A percentile compares a stretch with the other conserved stretches of the same genome.
phyloP scores from a whole-genome alignment of 1,140 invertebrate genomes.

The Nymphalis io region DNA sequence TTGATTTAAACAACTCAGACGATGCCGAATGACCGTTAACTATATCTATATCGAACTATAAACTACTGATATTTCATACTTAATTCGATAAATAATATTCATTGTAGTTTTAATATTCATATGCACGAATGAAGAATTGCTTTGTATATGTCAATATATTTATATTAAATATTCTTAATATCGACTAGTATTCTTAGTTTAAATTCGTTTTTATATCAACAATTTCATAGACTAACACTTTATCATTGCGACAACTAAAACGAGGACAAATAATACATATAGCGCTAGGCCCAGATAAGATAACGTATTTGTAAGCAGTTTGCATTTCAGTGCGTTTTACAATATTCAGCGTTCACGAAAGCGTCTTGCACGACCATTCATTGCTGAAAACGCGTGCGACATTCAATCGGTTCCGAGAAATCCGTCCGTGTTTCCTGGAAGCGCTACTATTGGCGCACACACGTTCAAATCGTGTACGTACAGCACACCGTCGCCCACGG shows the following conservation, averaged over 20 bases:
- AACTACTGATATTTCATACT: not conserved
- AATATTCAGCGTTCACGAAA: constrained; percentile 43
- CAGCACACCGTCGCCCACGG: constrained; percentile 65
- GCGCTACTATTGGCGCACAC: constrained; percentile 71
- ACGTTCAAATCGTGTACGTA: constrained; percentile 45
- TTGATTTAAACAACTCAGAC: constrained; percentile 20
- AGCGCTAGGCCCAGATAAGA: constrained; percentile 25
- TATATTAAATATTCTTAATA: not conserved
- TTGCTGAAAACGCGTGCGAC: constrained; percentile 75
- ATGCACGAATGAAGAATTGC: not conserved
- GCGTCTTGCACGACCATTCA: constrained; percentile 59
- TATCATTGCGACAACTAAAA: not conserved
- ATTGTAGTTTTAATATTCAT: not conserved
- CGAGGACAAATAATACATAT: constrained; percentile 14
- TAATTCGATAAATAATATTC: not conserved
- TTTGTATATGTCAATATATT: not conserved
- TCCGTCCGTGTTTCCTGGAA: constrained; percentile 76
- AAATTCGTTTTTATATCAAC: not conserved
- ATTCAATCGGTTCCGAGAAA: constrained; percentile 74
- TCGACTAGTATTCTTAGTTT: not conserved
- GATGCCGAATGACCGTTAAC: not conserved
- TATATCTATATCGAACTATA: not conserved
- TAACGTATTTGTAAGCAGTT: constrained; percentile 12
- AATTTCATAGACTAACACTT: not conserved
- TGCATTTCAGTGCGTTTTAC: constrained; percentile 26